Percentiles rank a stretch among this genome's conserved stretches.
Conservation (phyloP, 2,797 vertebrate genomes). For the Balearica regulorum region DNA sequence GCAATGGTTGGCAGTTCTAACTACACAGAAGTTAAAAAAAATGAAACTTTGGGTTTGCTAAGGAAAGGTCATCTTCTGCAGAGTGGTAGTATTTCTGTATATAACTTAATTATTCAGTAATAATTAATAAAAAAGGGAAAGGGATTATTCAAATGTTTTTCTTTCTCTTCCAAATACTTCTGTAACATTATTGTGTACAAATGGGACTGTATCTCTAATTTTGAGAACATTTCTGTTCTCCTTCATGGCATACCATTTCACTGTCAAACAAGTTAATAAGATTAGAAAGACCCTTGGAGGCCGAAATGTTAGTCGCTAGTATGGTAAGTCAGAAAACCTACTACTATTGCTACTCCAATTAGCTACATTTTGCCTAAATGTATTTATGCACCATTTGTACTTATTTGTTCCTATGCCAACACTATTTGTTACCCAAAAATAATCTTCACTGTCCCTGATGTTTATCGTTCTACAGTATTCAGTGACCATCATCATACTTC, state of each 20-base stretch:
- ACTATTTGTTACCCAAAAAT: background rate
- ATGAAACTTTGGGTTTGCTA: background rate
- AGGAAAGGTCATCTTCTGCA: background rate
- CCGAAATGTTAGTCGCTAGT: background rate
- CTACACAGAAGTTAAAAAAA: background rate
- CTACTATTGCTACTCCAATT: background rate
- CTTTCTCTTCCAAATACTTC: background rate
- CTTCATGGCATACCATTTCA: background rate
- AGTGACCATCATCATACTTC: background rate
- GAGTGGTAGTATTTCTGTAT: background rate
- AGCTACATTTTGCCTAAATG: background rate
- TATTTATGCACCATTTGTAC: background rate
- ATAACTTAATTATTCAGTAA: background rate
- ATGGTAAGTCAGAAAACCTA: background rate
- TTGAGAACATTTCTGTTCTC: background rate
- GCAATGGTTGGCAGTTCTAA: background rate
- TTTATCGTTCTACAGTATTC: background rate
- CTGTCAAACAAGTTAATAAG: background rate
- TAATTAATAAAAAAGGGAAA: background rate
- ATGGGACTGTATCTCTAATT: background rate
- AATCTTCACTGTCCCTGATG: background rate
- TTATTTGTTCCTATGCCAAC: background rate
- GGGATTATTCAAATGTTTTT: background rate
- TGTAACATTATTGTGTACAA: background rate
- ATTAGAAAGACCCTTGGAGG: background rate